These are phyloP conservation scores for Pteropus rufus DNA, from an alignment of 2,797 vertebrate genomes.

Conservation along the genomic window DNA sequence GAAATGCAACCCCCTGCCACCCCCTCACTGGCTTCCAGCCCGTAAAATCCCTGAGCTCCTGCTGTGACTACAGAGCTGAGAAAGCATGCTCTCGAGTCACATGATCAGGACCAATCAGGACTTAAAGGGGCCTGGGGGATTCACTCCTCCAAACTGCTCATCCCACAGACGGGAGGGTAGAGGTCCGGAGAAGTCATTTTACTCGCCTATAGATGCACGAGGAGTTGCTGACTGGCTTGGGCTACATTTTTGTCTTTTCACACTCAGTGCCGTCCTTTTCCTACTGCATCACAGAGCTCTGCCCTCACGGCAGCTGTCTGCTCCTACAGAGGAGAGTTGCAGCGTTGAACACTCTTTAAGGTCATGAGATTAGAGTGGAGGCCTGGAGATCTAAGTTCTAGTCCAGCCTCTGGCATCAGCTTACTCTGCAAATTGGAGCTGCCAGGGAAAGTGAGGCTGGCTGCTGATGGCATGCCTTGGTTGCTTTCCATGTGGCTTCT, in stretches of 20 bases:
- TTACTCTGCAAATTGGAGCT: not conserved
- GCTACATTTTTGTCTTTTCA: not conserved
- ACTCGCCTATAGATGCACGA: not conserved
- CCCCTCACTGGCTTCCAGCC: not conserved
- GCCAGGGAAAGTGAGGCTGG: not conserved
- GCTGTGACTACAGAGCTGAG: conserved; percentile 12
- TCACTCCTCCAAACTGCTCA: not conserved
- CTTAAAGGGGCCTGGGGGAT: not conserved
- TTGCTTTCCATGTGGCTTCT: not conserved
- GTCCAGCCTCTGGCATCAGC: not conserved
- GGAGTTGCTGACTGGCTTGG: too few species aligned
- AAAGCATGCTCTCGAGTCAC: not conserved
- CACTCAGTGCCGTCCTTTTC: not conserved
- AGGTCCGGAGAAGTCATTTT: not conserved
- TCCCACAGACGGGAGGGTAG: not conserved
- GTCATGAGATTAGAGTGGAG: not conserved
- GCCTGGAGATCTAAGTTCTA: not conserved
- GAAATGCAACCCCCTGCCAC: conserved; percentile 23
- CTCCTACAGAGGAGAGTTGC: not conserved
- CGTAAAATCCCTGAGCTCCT: conserved; percentile 42
- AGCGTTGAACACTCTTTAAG: not conserved
- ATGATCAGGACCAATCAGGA: not conserved
- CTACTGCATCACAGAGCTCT: not conserved
- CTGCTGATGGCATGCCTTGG: accelerated
- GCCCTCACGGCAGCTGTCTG: not conserved